A percentile compares a stretch with the other conserved stretches of the same genome.
Evolutionary conservation across 1,140 invertebrate genomes (phyloP).

Genomic region (Diabrotica undecimpunctata): DNA sequence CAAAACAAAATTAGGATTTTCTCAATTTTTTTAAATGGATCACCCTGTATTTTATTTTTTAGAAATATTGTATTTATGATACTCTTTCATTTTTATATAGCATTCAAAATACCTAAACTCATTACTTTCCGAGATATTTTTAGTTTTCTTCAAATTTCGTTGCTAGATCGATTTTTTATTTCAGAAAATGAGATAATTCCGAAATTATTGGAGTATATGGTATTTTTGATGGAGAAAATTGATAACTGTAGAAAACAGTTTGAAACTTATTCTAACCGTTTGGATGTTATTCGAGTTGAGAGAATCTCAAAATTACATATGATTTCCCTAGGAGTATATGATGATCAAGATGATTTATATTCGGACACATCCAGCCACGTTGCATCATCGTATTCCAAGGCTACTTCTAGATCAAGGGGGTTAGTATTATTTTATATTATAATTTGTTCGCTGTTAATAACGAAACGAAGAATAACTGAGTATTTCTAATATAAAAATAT

Average conservation of each 20-base stretch:
- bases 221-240: conserved; percentile 22
- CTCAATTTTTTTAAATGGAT: no score
- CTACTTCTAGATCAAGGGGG: conserved; percentile 23
- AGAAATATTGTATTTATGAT: no score
- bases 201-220: conserved; percentile 20
- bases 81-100: no score
- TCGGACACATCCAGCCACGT: conserved; percentile 31
- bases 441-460: no score
- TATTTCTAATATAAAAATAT: no score
- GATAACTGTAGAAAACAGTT: conserved; percentile 20
- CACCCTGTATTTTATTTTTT: no score
- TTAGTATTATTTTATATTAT: conserved; percentile 13
- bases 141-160: no score
- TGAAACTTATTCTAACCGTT: conserved; percentile 17
- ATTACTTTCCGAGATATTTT: no score
- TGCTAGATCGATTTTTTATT: conserved; percentile 10
- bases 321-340: conserved; percentile 4
- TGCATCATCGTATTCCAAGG: conserved; percentile 22
- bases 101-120: no score
- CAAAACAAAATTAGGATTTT: no score
- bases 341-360: conserved; percentile 28
- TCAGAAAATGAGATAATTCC: conserved; percentile 21
- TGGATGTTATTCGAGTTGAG: conserved; percentile 21
- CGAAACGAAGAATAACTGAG: no score
- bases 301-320: conserved; percentile 26